Evolutionary conservation across 2,797 vertebrate genomes (phyloP).

Genomic region (Enteromius anoplus): DNA sequence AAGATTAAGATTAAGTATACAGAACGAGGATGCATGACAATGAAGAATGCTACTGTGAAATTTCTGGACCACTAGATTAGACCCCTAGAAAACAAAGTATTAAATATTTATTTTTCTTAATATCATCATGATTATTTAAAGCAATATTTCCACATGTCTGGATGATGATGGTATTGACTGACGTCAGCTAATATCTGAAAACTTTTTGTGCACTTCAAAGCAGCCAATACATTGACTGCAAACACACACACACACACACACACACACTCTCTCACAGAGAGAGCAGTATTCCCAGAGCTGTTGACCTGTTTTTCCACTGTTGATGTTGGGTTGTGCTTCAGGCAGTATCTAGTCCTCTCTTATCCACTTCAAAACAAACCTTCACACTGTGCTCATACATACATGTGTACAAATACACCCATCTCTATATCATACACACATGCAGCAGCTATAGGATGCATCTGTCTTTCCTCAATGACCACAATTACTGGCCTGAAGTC

Average conservation of each 20-base stretch:
- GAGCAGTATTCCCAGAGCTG: constrained; percentile 30
- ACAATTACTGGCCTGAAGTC: background rate
- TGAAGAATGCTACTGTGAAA: background rate
- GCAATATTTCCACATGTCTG: background rate
- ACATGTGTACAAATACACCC: background rate
- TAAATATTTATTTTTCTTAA: background rate
- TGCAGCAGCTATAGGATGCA: background rate
- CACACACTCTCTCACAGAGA: constrained; percentile 21
- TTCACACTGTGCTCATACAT: background rate
- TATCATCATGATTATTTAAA: background rate
- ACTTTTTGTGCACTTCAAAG: background rate
- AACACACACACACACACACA: constrained; percentile 32
- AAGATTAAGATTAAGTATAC: background rate
- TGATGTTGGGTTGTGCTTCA: constrained; percentile 51
- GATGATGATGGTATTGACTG: background rate
- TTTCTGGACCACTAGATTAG: too few species aligned
- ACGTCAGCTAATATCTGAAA: background rate
- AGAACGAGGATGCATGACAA: background rate
- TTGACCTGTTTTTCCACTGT: constrained; percentile 62
- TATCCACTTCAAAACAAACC: constrained; percentile 13
- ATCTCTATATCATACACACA: background rate
- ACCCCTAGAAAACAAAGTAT: too few species aligned
- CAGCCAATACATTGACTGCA: background rate
- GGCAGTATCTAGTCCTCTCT: background rate
- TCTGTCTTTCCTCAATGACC: background rate